Evolutionary conservation across 2,888 invertebrate species (phyloP).

Genomic region (Monochamus alternatus): DNA sequence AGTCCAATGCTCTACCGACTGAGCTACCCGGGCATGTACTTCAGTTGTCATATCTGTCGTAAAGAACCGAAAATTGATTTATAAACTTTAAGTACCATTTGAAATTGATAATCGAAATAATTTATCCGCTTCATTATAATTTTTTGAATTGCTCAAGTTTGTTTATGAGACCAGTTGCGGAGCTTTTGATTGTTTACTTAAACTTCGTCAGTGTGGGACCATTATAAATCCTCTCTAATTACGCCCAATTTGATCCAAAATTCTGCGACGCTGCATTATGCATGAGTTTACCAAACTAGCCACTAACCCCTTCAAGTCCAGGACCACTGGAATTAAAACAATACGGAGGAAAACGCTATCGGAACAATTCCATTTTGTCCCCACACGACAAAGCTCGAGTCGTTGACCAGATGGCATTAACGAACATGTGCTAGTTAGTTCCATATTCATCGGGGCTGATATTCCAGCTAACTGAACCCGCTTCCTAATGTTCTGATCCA

Average conservation of each 20-base stretch:
- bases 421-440: constrained; percentile 1
- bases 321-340: not conserved
- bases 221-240: not conserved
- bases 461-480: constrained; percentile 14
- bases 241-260: constrained; percentile 23
- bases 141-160: too few species aligned
- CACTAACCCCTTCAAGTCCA: not conserved
- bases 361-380: not conserved
- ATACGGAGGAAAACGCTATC: not conserved
- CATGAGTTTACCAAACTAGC: constrained; percentile 18
- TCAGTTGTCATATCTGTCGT: too few species aligned
- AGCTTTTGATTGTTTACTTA: too few species aligned
- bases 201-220: not conserved
- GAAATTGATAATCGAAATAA: too few species aligned
- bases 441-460: constrained; percentile 16
- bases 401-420: not conserved
- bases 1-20: constrained; percentile 84
- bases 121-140: too few species aligned
- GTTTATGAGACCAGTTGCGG: too few species aligned
- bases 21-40: constrained; percentile 78
- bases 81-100: too few species aligned
- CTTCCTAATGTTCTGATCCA: not conserved
- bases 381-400: not conserved
- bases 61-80: too few species aligned
- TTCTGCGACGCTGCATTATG: constrained; percentile 12